Percentiles rank a stretch among this genome's conserved stretches.
These are phyloP conservation scores for Serripes groenlandicus DNA, from an alignment of 2,888 invertebrate species.

Conservation along the genomic window DNA sequence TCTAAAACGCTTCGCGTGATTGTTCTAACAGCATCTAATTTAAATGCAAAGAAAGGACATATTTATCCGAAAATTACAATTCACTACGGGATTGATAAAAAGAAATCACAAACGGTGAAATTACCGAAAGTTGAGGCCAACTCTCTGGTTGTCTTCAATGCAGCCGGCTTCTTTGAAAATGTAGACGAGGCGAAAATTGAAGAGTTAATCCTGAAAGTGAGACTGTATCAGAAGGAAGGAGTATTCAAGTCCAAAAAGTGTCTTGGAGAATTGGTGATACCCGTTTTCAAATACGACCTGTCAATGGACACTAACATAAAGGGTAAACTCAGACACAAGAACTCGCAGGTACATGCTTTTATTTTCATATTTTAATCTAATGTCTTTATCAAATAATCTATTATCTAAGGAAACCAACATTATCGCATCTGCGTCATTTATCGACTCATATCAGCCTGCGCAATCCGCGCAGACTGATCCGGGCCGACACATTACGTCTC, in stretches of 20 bases:
- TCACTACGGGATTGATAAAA: background rate
- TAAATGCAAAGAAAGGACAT: constrained; percentile 1
- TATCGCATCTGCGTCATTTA: no score
- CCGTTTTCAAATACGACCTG: constrained; percentile 3
- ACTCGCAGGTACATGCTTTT: no score
- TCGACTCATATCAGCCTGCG: no score
- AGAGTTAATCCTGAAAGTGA: background rate
- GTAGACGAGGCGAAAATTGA: background rate
- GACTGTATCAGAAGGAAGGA: constrained; percentile 10
- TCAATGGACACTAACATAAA: constrained; percentile 11
- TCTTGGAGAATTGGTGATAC: constrained; percentile 20
- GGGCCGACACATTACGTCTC: no score
- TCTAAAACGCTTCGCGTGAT: background rate
- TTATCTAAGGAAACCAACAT: no score
- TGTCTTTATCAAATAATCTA: no score
- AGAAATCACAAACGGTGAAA: background rate
- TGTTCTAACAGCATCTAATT: background rate
- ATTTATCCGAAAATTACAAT: background rate
- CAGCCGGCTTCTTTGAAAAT: constrained; percentile 6
- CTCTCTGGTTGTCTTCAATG: background rate
- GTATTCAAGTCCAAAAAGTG: background rate
- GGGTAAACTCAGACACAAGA: background rate
- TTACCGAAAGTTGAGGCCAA: background rate
- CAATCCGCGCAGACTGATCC: no score
- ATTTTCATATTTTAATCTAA: no score